phyloP scores from a whole-genome alignment of 2,888 invertebrate species.

The Dynastes hyllus region DNA sequence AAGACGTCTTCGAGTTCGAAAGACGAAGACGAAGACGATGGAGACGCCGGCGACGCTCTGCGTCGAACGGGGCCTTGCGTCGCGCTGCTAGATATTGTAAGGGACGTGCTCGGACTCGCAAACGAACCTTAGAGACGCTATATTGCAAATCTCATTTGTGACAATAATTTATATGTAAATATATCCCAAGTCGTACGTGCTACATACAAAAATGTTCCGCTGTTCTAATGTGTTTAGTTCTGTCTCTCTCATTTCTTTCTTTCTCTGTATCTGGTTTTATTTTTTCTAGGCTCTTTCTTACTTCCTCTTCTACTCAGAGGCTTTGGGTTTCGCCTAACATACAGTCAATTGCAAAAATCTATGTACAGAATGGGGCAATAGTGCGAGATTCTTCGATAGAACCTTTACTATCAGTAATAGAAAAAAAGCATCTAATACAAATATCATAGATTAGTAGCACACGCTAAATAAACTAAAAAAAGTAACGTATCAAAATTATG shows the following conservation, averaged over 20 bases:
- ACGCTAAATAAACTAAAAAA: too few species aligned
- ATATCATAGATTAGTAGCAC: too few species aligned
- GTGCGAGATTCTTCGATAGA: too few species aligned
- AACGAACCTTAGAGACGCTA: slow-evolving; percentile 65
- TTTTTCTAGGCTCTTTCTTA: background rate
- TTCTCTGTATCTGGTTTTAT: slow-evolving; percentile 18
- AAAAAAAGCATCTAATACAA: too few species aligned
- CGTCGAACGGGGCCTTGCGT: slow-evolving; percentile 27
- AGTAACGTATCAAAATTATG: too few species aligned
- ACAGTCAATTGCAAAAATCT: too few species aligned
- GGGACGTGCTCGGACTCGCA: slow-evolving; percentile 64
- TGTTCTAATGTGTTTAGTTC: slow-evolving; percentile 51
- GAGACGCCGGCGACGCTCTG: slow-evolving; percentile 35
- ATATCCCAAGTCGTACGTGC: slow-evolving; percentile 67
- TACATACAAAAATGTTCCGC: slow-evolving; percentile 63
- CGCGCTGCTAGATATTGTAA: slow-evolving; percentile 65
- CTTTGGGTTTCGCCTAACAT: background rate
- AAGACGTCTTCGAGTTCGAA: slow-evolving; percentile 58
- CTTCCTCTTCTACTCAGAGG: background rate
- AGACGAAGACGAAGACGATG: slow-evolving; percentile 57
- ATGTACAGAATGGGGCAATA: too few species aligned
- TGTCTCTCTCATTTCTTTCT: slow-evolving; percentile 1
- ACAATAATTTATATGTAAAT: slow-evolving; percentile 71
- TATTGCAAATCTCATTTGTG: slow-evolving; percentile 71
- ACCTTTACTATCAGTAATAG: too few species aligned